Percentiles rank a stretch among this genome's conserved stretches.
Conservation (phyloP, 2,797 vertebrate genomes). For the Pipistrellus nathusii region DNA sequence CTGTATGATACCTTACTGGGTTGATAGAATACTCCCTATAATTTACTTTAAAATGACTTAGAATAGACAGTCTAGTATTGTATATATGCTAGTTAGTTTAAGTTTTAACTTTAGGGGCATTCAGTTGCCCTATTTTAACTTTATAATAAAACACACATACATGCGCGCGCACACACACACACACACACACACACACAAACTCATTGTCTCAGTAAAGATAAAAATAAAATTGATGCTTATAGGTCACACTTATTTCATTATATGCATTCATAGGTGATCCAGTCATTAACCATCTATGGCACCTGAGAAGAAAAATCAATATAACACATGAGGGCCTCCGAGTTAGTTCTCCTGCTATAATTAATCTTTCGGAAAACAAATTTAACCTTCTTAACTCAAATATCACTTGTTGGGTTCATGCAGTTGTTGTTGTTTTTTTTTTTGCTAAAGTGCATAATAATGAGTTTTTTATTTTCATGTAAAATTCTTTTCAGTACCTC, state of each 20-base stretch:
- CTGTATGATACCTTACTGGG: not conserved
- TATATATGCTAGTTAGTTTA: not conserved
- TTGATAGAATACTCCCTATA: not conserved
- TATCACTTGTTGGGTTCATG: not conserved
- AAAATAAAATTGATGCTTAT: not conserved
- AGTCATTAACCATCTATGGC: not conserved
- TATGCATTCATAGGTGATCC: not conserved
- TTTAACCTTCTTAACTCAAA: constrained; percentile 39
- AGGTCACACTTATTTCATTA: not conserved
- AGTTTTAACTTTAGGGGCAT: not conserved
- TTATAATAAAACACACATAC: not conserved
- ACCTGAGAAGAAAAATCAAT: constrained; percentile 47
- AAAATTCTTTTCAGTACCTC: not conserved
- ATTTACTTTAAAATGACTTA: constrained; percentile 11
- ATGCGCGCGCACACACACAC: not conserved
- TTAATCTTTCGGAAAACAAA: constrained; percentile 62
- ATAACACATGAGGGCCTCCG: not conserved
- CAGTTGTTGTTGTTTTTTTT: no score
- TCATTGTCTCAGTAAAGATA: not conserved
- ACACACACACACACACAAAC: not conserved
- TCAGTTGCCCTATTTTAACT: constrained; percentile 35
- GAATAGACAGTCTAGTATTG: not conserved
- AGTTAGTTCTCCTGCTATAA: constrained; percentile 32
- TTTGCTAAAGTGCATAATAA: constrained; percentile 32
- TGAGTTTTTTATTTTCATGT: not conserved